A percentile compares a stretch with the other conserved stretches of the same genome.
Evolutionary conservation across 2,888 invertebrate genomes (phyloP).

Genomic region (Notocelia uddmanniana): DNA sequence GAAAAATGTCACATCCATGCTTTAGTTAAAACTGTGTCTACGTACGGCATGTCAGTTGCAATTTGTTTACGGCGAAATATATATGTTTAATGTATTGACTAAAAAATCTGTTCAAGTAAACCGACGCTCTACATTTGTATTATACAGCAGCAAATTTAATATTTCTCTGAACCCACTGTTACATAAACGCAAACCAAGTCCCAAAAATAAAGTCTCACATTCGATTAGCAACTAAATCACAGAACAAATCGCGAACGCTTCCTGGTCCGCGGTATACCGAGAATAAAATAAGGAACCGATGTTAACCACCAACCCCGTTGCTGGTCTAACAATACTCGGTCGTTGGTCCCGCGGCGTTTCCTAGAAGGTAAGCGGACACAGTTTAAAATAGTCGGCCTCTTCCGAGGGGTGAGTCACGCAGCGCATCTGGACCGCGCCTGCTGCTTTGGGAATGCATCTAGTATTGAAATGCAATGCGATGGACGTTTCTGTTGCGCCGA

Average conservation of each 20-base stretch:
- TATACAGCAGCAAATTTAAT: background rate
- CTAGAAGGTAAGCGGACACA: slow-evolving; percentile 85
- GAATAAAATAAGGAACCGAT: slow-evolving; percentile 74
- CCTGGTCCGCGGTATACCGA: slow-evolving; percentile 65
- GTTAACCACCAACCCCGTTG: slow-evolving; percentile 69
- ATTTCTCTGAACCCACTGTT: background rate
- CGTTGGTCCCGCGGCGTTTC: slow-evolving; percentile 82
- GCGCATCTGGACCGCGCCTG: slow-evolving; percentile 75
- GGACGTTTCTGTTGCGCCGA: background rate
- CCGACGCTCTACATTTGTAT: too few species aligned
- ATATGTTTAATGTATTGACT: background rate
- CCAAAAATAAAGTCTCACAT: slow-evolving; percentile 20
- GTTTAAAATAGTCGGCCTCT: slow-evolving; percentile 83
- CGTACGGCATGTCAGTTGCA: too few species aligned
- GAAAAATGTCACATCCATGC: background rate
- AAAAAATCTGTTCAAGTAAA: too few species aligned
- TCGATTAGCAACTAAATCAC: slow-evolving; percentile 36
- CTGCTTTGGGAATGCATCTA: slow-evolving; percentile 27
- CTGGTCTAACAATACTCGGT: slow-evolving; percentile 84
- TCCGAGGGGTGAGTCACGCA: slow-evolving; percentile 81
- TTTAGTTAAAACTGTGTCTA: background rate
- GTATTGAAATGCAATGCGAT: slow-evolving; percentile 33
- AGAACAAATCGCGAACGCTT: slow-evolving; percentile 51
- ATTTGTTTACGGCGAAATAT: too few species aligned
- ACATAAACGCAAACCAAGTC: slow-evolving; percentile 2